Base-by-base conservation (phyloP, 2,797 vertebrate species). In the Pipistrellus nathusii region DNA sequence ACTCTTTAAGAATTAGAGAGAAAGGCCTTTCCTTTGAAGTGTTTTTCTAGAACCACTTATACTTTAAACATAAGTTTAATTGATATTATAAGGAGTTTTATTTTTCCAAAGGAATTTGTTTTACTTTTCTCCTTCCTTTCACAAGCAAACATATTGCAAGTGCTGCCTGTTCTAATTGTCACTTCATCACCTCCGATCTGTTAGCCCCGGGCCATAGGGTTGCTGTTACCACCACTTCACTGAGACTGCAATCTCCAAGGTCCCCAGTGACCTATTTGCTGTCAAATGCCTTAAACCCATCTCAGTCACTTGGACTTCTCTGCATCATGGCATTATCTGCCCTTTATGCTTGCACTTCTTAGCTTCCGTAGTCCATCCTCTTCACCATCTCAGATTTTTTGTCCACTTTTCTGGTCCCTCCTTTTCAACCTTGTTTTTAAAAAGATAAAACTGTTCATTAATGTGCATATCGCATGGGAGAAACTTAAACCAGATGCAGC, bases 1-100 rank as follows among this genome's bases (percentile, higher is more conserved):
- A 92, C 76, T 64, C 88, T 46, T 86, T 92, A 86, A 86, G 83
- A 94, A 93, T 32, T 87, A 51, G 27, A 93, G 32, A 86, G 15
- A 51, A 93, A 69, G 20, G 18, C 27, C 55, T 90, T 95, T 95
- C 32, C 66, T 96, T 93, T 84, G 64, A 86, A 93, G 91, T 83
- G 32, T 48, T 90, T 64, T 93, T 76, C 38, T 41, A 78, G 27
- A 85, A 72, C 5, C 17, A 44, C 76, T 92, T 76, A 35, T 53
- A 68, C 53, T 95, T 94, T 72, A 85, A 46, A 68, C 51, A 32
- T 30, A 55, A 78, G 35, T 81, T 85, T 78, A 85, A 90, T 44
- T 90, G 77, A 69, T 64, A 35, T 21, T 88, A 64, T 66, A 59
- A 82, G 12, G 17, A 59, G 55, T 83, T 80, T 93, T 57, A 57